These are phyloP conservation scores for Peromyscus leucopus DNA, from an alignment of 2,113 vertebrate genomes.

Conservation along the genomic window DNA sequence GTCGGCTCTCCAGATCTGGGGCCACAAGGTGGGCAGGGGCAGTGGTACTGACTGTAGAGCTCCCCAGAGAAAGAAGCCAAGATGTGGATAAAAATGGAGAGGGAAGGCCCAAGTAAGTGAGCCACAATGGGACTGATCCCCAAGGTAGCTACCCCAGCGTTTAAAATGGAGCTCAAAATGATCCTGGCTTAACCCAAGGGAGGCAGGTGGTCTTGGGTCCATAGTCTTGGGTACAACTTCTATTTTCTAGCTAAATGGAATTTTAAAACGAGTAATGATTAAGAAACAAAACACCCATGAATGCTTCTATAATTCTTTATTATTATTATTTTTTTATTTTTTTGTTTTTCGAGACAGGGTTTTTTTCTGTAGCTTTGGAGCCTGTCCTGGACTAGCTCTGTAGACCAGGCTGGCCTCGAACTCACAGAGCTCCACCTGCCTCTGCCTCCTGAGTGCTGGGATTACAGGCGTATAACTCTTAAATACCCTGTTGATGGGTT, in stretches of 20 bases:
- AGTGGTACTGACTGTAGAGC: background rate
- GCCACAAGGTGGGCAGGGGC: fast-evolving
- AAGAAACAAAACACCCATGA: background rate
- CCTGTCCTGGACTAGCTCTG: no score
- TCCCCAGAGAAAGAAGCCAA: background rate
- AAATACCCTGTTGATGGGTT: background rate
- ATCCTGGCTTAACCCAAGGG: fast-evolving
- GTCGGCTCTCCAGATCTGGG: background rate
- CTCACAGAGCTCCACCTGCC: no score
- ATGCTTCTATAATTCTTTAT: background rate
- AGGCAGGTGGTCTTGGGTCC: background rate
- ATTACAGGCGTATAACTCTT: background rate
- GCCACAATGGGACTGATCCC: background rate
- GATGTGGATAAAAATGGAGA: background rate
- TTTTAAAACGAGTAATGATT: background rate
- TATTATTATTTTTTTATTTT: background rate
- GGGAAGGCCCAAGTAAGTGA: background rate
- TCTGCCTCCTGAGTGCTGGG: no score
- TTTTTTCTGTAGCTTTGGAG: no score
- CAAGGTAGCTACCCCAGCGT: fast-evolving
- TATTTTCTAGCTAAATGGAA: background rate
- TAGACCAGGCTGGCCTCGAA: no score
- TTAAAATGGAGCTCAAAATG: background rate
- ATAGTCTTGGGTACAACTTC: background rate
- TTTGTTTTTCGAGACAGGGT: no score